These are phyloP conservation scores for Idris sp. DNA, from an alignment of 1,140 invertebrate genomes.

Conservation along the genomic window DNA sequence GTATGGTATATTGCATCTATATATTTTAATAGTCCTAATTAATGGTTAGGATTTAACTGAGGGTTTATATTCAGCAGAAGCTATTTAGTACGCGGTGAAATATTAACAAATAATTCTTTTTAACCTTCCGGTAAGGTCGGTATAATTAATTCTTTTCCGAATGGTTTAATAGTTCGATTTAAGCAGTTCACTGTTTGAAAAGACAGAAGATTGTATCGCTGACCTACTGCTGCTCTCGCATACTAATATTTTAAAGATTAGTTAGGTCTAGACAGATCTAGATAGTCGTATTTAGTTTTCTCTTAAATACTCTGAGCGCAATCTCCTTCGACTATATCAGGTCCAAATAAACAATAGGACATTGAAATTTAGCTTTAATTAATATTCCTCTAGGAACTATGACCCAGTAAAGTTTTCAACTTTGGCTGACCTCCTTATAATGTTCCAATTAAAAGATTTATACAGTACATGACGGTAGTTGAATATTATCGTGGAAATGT, in stretches of 20 bases:
- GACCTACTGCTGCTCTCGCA: constrained; percentile 29
- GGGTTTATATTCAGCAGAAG: not conserved
- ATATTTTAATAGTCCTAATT: constrained; percentile 5
- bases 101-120: constrained; percentile 2
- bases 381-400: constrained; percentile 8
- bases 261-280: constrained; percentile 30
- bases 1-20: too few relatives aligned
- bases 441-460: constrained; percentile 1
- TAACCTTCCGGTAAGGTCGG: not conserved
- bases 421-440: constrained; percentile 14
- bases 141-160: constrained; percentile 31
- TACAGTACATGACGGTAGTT: too few relatives aligned
- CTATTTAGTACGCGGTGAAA: not conserved
- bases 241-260: constrained; percentile 42
- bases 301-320: not conserved
- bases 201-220: constrained; percentile 34
- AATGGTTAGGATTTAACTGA: too few relatives aligned
- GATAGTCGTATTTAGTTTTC: constrained; percentile 6
- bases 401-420: constrained; percentile 22
- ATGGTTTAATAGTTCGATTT: not conserved
- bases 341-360: constrained; percentile 20
- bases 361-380: constrained; percentile 29
- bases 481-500: too few relatives aligned
- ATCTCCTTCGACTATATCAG: constrained; percentile 1
- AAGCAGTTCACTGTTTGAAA: constrained; percentile 6